These are phyloP conservation scores for Tenthredo distinguenda DNA, from an alignment of 2,888 invertebrate genomes.

Conservation along the genomic window DNA sequence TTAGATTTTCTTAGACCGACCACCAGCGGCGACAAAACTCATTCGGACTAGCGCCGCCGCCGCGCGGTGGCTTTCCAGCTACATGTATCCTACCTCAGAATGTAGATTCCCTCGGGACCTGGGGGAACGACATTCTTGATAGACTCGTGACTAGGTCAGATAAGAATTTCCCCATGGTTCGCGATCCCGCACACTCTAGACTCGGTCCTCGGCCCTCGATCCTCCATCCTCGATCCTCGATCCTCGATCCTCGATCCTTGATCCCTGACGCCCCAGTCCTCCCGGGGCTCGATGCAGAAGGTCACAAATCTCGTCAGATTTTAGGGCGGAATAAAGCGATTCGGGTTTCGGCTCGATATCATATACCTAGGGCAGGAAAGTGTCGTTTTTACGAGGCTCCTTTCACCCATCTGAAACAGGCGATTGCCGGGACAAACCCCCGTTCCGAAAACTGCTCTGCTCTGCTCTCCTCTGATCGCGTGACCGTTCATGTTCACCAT, in stretches of 20 bases:
- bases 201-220: neutral
- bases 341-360: constrained; percentile 42
- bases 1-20: constrained; percentile 31
- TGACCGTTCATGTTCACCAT: neutral
- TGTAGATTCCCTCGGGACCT: constrained; percentile 25
- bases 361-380: constrained; percentile 23
- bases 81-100: neutral
- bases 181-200: neutral
- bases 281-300: constrained; percentile 29
- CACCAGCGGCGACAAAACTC: constrained; percentile 9
- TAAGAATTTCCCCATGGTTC: constrained; percentile 12
- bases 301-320: constrained; percentile 44
- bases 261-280: constrained; percentile 3
- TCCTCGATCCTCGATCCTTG: neutral
- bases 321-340: constrained; percentile 39
- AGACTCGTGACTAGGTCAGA: constrained; percentile 22
- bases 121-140: constrained; percentile 5
- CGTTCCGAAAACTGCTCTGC: neutral
- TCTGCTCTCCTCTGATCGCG: neutral
- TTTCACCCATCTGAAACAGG: constrained; percentile 32
- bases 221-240: neutral
- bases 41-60: neutral
- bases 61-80: neutral
- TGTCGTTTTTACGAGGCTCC: constrained; percentile 51
- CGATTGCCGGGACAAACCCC: neutral